These are phyloP conservation scores for Tetragonula clypearis DNA, from an alignment of 1,140 invertebrate species.

Conservation along the genomic window DNA sequence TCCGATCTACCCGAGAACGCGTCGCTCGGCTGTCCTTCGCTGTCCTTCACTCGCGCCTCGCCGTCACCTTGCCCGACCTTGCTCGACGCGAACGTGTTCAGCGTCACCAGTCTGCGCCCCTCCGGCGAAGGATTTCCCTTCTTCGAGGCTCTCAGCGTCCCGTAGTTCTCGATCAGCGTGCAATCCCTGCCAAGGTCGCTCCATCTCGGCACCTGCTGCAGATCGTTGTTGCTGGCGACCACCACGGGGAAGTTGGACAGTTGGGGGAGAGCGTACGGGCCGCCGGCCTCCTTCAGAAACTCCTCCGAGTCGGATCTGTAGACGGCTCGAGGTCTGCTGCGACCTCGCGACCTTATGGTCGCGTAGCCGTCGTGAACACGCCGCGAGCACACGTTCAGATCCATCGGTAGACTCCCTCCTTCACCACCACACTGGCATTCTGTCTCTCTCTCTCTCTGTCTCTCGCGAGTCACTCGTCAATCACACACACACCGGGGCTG, in stretches of 20 bases:
- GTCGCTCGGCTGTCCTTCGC: slow-evolving; percentile 17
- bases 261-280: slow-evolving; percentile 64
- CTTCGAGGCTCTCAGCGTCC: slow-evolving; percentile 59
- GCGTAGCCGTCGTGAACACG: slow-evolving; percentile 91
- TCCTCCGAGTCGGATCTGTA: slow-evolving; percentile 77
- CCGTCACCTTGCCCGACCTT: slow-evolving; percentile 21
- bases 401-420: slow-evolving; percentile 60
- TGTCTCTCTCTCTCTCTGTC: too few relatives aligned
- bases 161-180: slow-evolving; percentile 71
- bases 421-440: too few relatives aligned
- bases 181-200: slow-evolving; percentile 53
- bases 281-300: slow-evolving; percentile 66
- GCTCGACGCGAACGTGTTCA: slow-evolving; percentile 72
- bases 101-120: slow-evolving; percentile 54
- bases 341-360: slow-evolving; percentile 85
- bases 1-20: not conserved
- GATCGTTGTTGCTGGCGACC: slow-evolving; percentile 37
- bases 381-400: slow-evolving; percentile 81
- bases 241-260: slow-evolving; percentile 66
- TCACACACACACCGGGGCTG: not conserved
- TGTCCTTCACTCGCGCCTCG: not conserved
- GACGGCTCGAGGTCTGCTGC: slow-evolving; percentile 71
- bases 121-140: slow-evolving; percentile 22
- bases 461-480: not conserved
- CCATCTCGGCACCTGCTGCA: slow-evolving; percentile 60